These are phyloP conservation scores for Dione juno DNA, from an alignment of 2,888 invertebrate genomes.

Conservation along the genomic window DNA sequence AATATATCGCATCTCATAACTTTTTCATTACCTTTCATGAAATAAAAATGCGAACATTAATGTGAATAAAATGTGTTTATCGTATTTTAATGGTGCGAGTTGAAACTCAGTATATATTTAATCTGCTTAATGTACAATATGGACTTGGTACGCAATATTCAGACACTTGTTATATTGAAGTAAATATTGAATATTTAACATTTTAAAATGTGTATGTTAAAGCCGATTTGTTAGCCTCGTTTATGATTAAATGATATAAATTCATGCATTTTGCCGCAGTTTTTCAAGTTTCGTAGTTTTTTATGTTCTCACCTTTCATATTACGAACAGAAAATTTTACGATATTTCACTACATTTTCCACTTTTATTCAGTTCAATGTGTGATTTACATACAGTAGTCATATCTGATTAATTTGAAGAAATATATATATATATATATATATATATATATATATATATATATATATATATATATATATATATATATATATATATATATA, in stretches of 20 bases:
- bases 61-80: conserved; percentile 28
- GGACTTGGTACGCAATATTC: conserved; percentile 8
- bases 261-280: background rate
- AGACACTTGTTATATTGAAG: background rate
- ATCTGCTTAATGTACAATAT: conserved; percentile 33
- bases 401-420: no score
- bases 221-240: background rate
- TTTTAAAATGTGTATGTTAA: background rate
- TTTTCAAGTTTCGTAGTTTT: no score
- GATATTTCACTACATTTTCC: no score
- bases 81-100: conserved; percentile 30
- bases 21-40: conserved; percentile 36
- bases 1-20: conserved; percentile 33
- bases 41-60: conserved; percentile 33
- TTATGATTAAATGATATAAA: background rate
- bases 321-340: background rate
- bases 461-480: no score
- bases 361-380: no score
- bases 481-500: no score
- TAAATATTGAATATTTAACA: conserved; percentile 5
- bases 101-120: conserved; percentile 28
- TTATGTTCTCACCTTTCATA: background rate
- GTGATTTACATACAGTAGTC: no score
- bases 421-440: no score
- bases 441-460: no score